Conservation (phyloP, 2,797 vertebrate genomes). For the Zonotrichia albicollis region DNA sequence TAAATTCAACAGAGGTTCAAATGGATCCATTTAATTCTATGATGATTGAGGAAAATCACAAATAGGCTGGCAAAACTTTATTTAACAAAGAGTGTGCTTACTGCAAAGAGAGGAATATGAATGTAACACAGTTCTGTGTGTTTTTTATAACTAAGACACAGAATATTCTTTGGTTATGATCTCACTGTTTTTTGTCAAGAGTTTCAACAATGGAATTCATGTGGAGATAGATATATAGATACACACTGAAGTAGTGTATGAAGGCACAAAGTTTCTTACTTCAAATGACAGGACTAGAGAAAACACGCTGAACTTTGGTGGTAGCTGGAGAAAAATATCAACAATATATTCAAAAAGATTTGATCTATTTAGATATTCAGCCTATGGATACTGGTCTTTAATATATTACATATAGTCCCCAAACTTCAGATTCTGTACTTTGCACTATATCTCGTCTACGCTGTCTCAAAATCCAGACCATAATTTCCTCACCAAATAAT, state of each 20-base stretch:
- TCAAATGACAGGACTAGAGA: not conserved
- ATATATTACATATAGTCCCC: not conserved
- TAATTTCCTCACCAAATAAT: not conserved
- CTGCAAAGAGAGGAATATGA: not conserved
- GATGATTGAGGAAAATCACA: not conserved
- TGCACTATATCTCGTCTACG: rapidly evolving
- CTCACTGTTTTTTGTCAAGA: not conserved
- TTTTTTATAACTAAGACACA: not conserved
- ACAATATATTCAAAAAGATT: not conserved
- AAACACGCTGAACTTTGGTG: not conserved
- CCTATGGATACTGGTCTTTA: not conserved
- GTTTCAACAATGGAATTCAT: not conserved
- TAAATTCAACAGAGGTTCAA: not conserved
- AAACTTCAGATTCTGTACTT: not conserved
- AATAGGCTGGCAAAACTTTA: not conserved
- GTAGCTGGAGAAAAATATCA: not conserved
- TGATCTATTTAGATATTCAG: not conserved
- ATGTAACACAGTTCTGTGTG: not conserved
- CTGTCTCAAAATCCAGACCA: not conserved
- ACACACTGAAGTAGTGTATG: not conserved
- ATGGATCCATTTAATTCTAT: not conserved
- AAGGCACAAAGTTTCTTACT: not conserved
- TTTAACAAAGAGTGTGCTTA: not conserved
- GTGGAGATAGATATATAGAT: not conserved
- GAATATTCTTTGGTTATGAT: not conserved